A percentile compares a stretch with the other conserved stretches of the same genome.
Evolutionary conservation across 2,113 vertebrate species (phyloP).

Genomic region (Typhlomys cinereus): DNA sequence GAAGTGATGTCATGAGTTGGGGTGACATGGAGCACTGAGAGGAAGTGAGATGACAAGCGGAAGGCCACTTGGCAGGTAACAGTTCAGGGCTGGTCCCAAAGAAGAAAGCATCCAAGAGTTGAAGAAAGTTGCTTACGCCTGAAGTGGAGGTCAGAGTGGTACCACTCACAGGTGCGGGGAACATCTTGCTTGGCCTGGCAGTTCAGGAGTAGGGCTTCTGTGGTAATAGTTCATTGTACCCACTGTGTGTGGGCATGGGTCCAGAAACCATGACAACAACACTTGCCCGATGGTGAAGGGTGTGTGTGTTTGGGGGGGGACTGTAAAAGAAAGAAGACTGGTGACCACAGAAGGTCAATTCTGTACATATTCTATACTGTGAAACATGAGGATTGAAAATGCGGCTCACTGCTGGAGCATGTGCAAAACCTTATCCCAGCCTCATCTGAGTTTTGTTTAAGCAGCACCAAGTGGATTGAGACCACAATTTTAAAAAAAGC

Average conservation of each 20-base stretch:
- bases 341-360: neutral
- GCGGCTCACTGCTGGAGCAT: neutral
- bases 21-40: neutral
- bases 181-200: neutral
- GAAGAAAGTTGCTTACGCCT: neutral
- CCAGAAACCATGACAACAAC: neutral
- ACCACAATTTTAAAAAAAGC: neutral
- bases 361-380: neutral
- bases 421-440: no score
- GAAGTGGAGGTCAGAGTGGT: neutral
- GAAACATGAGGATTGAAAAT: neutral
- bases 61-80: neutral
- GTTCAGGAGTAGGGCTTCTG: neutral
- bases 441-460: neutral
- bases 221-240: neutral
- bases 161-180: neutral
- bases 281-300: neutral
- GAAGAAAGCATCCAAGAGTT: neutral
- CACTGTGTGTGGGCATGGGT: neutral
- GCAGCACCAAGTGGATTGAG: neutral
- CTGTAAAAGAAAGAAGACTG: neutral
- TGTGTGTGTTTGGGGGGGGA: no score
- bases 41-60: neutral
- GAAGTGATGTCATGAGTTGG: neutral
- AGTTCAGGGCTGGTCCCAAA: neutral